A percentile compares a stretch with the other conserved stretches of the same genome.
Evolutionary conservation across 1,140 invertebrate species (phyloP).

Genomic region (Solen grandis): DNA sequence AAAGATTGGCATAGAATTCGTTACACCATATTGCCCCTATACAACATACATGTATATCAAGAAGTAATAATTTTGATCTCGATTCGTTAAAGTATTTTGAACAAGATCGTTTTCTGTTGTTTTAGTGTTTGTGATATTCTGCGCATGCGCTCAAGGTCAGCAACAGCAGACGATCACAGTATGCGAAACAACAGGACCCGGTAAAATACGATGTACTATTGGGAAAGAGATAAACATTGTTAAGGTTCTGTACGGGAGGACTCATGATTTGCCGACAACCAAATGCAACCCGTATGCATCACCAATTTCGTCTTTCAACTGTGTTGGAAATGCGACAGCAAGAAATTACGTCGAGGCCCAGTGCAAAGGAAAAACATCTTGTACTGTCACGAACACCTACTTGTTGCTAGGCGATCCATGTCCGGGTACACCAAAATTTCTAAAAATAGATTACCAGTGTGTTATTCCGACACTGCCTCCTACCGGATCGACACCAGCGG

Average conservation of each 20-base stretch:
- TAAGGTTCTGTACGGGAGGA: slow-evolving; percentile 42
- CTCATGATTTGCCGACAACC: slow-evolving; percentile 1
- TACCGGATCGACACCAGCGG: not conserved
- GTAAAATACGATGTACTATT: slow-evolving; percentile 11
- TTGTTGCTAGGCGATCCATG: slow-evolving; percentile 38
- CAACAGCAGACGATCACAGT: slow-evolving; percentile 16
- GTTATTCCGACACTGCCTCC: slow-evolving; percentile 27
- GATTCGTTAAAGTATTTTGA: too few relatives aligned
- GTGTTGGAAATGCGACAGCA: not conserved
- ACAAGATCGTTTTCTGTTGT: too few relatives aligned
- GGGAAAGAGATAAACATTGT: slow-evolving; percentile 34
- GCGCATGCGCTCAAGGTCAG: slow-evolving; percentile 15
- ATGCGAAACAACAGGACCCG: slow-evolving; percentile 28
- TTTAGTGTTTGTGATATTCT: too few relatives aligned
- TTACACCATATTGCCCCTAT: too few relatives aligned
- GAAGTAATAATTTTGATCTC: too few relatives aligned
- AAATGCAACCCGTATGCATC: slow-evolving; percentile 44
- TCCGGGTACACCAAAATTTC: slow-evolving; percentile 36
- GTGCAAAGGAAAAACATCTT: slow-evolving; percentile 27
- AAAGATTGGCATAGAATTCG: too few relatives aligned
- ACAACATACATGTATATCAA: too few relatives aligned
- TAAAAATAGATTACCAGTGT: slow-evolving; percentile 52
- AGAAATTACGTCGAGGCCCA: slow-evolving; percentile 13
- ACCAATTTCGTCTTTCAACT: slow-evolving; percentile 22
- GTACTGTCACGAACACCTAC: slow-evolving; percentile 35